Evolutionary conservation across 2,888 invertebrate genomes (phyloP), one percentile per base, ranked within the genome.

Genomic region (Laspeyria flexula): DNA sequence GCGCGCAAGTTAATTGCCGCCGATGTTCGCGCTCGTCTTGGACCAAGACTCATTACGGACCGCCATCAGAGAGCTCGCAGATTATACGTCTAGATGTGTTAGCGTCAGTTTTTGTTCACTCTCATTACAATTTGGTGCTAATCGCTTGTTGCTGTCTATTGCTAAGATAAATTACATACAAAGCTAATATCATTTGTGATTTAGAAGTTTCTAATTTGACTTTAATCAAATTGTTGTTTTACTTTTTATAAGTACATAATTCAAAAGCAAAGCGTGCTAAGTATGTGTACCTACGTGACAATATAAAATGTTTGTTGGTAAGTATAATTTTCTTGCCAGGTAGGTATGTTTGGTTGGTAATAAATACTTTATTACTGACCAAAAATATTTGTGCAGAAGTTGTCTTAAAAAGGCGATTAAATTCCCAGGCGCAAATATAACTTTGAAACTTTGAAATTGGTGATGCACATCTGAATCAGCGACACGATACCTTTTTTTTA

Each of bases 401-500:
- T 25, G 1, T 7, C 3, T 1, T 7, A 25, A 25, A 25, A 6
- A 25, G 25, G 11, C 7, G 5, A 13, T 13, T 31, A 13, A 37
- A 41, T 41, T 41, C 43, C 12, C 16, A 46, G 18, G 41, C 21
- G 33, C 16, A 53, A 35, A 13, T n/a, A 11, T 10, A 21, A 41
- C 34, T 47, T 27, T 27, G 39, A 18, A 47, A 35, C 35, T 11
- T n/a, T n/a, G n/a, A n/a, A 29, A 31, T 31, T 31, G 13, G 31
- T 31, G 5, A 13, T 13, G 13, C 31, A 9, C 31, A n/a, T n/a
- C n/a, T n/a, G n/a, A n/a, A 9, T 13, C 13, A 31, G 31, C 6
- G 31, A 7, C 7, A 1, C 31, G 13, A n/a, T n/a, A n/a, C n/a
- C 4, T 31, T 31, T 31, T 6, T 31, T 1, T 11, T 27, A 1